Conservation (phyloP, 2,113 vertebrate genomes). For the Toxotes jaculatrix region DNA sequence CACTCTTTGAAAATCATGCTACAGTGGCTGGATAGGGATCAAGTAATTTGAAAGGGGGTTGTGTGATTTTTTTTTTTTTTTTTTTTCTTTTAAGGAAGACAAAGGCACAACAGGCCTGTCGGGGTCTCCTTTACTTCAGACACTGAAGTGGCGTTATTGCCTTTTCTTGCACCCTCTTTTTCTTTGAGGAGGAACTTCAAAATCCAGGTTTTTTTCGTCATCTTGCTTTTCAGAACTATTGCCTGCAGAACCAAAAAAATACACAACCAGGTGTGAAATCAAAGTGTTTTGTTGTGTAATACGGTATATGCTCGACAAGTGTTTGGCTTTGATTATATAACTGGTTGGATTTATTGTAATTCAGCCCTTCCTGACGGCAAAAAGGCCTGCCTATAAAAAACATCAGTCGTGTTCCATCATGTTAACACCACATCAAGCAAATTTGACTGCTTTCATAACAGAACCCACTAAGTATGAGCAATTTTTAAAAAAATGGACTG, state of each 20-base stretch:
- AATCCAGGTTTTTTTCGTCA: background rate
- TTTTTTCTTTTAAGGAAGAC: conserved; percentile 4
- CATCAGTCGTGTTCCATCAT: background rate
- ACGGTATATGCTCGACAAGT: background rate
- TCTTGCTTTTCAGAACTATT: conserved; percentile 4
- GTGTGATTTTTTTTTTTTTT: too few relatives aligned
- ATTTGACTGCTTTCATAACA: conserved; percentile 34
- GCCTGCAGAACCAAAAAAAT: background rate
- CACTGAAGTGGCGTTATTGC: background rate
- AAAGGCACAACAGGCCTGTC: background rate
- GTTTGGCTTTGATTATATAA: background rate
- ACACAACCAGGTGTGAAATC: background rate
- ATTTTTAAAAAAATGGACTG: conserved; percentile 24
- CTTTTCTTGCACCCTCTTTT: background rate
- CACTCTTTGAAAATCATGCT: conserved; percentile 9
- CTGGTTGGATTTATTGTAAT: background rate
- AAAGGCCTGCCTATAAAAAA: background rate
- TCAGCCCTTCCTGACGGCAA: background rate
- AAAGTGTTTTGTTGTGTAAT: conserved; percentile 1
- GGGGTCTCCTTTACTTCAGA: conserved; percentile 2
- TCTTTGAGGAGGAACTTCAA: conserved; percentile 4
- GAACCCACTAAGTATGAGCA: background rate
- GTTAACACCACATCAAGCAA: conserved; percentile 10
- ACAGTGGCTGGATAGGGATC: background rate
- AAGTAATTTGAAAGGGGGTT: background rate